Conservation (phyloP, 2,888 invertebrate genomes). For the Camponotus fellah region DNA sequence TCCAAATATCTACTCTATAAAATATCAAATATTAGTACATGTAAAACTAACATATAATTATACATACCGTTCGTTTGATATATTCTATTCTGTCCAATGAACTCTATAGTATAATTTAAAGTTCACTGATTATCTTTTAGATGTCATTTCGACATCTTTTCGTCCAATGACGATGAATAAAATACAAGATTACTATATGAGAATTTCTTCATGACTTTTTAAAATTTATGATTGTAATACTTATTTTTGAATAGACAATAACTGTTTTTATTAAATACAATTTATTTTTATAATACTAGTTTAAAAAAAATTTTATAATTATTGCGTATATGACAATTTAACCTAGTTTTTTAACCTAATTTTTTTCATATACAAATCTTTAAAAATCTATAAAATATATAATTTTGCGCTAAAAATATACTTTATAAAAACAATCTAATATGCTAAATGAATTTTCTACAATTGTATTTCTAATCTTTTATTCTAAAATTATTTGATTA, state of each 20-base stretch:
- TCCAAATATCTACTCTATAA: neutral
- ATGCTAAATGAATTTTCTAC: neutral
- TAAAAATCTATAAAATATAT: neutral
- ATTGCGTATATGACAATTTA: neutral
- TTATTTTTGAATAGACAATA: neutral
- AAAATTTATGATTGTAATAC: neutral
- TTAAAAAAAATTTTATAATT: neutral
- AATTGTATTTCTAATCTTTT: neutral
- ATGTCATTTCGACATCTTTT: neutral
- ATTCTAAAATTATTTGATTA: neutral
- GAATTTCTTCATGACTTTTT: neutral
- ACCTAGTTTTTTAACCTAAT: constrained; percentile 24
- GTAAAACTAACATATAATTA: neutral
- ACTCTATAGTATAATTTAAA: neutral
- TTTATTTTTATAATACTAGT: neutral
- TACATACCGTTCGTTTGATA: neutral
- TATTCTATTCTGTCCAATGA: neutral
- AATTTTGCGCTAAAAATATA: neutral
- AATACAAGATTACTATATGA: no score
- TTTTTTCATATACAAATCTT: neutral
- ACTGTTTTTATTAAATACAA: neutral
- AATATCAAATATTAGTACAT: neutral
- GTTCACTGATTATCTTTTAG: neutral
- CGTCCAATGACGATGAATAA: neutral
- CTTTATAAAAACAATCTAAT: neutral